Base-by-base conservation (phyloP, 2,888 invertebrate species). In the Ptychoptera contaminata region DNA sequence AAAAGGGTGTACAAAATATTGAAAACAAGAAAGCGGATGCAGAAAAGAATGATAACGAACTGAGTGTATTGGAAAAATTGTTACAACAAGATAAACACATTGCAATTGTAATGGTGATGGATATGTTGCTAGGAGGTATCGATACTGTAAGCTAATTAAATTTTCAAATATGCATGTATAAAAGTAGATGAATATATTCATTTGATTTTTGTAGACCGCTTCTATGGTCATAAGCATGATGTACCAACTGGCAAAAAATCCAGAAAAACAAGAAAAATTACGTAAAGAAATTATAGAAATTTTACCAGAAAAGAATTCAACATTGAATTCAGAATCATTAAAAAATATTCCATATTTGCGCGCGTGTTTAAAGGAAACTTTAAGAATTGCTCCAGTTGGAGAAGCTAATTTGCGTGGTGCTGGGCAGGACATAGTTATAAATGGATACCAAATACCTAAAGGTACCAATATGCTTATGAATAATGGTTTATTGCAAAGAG, bases 141-240 rank as follows among this genome's bases (percentile, higher is more conserved):
- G 79, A 80, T 54, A 79, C 78, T 46, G 78, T 83, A 62, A 64
- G 63, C n/a, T n/a, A n/a, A n/a, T n/a, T n/a, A n/a, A n/a, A n/a
- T n/a, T n/a, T n/a, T n/a, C n/a, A n/a, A n/a, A n/a, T n/a, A n/a
- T n/a, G 34, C n/a, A 8, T 8, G 3, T 23, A 8, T 30, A 40
- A 23, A 32, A 9, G 9, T 3, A 32, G 34, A 12, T 31, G 29
- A 12, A 40, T 29, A 12, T 29, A 29, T 40, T 31, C 16, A 16
- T 30, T 36, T 37, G 29, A 3, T 15, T 45, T 16, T 61, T 59
- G 6, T 50, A 71, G 71, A 70, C 69, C 7, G 54, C 65, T n/a
- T n/a, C n/a, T n/a, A n/a, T n/a, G n/a, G n/a, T n/a, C n/a, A n/a
- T n/a, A n/a, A n/a, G n/a, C n/a, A n/a, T n/a, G n/a, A 14, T 40